Conservation (phyloP, 2,888 invertebrate species). For the Eristalis pertinax region DNA sequence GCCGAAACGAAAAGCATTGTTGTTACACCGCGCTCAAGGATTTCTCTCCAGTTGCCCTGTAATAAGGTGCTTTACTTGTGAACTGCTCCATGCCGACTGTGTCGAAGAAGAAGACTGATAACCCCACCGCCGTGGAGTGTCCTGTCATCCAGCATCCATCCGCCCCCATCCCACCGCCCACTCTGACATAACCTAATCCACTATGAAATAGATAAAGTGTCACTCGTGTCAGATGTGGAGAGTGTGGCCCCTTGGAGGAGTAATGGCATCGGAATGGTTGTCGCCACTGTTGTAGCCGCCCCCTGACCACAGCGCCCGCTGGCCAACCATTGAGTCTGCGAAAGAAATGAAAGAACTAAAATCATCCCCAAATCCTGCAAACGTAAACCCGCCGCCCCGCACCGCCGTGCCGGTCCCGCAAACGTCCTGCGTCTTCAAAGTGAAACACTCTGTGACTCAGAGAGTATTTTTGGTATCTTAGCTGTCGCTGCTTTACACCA, state of each 20-base stretch:
- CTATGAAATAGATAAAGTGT: conserved; percentile 68
- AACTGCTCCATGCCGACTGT: conserved; percentile 17
- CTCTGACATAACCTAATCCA: conserved; percentile 57
- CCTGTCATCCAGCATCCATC: conserved; percentile 19
- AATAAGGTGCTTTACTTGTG: conserved; percentile 54
- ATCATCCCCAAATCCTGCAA: conserved; percentile 15
- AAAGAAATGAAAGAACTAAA: conserved; percentile 42
- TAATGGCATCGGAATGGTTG: conserved; percentile 24
- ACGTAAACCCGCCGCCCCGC: neutral
- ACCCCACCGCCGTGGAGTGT: neutral
- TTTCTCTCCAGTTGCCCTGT: conserved; percentile 47
- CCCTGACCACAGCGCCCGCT: neutral
- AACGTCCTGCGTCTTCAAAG: neutral
- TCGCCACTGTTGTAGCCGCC: conserved; percentile 6
- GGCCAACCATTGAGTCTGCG: neutral
- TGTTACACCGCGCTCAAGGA: conserved; percentile 33
- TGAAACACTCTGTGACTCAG: conserved; percentile 51
- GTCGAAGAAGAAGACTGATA: conserved; percentile 11
- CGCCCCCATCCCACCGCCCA: neutral
- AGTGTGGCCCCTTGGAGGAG: conserved; percentile 6
- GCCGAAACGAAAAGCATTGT: neutral
- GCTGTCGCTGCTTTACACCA: conserved; percentile 34
- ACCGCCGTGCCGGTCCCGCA: too few species aligned
- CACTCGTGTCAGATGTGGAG: conserved; percentile 56
- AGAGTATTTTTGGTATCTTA: conserved; percentile 68